Evolutionary conservation across 2,888 invertebrate genomes (phyloP).

Genomic region (Acleris literana): DNA sequence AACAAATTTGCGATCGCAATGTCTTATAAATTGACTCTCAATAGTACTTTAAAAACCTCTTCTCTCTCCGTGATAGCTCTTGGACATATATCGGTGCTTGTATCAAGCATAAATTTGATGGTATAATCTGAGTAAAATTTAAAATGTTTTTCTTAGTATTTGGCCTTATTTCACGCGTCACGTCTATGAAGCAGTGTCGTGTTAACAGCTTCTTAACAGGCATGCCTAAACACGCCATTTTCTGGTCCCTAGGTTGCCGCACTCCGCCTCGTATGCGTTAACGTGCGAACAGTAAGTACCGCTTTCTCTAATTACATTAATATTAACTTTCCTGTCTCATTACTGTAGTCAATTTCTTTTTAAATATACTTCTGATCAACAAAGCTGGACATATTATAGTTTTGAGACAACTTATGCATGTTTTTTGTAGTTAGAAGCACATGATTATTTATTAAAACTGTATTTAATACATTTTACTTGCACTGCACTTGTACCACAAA

Average conservation of each 20-base stretch:
- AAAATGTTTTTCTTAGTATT: no score
- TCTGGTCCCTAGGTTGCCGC: slow-evolving; percentile 83
- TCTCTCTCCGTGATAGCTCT: no score
- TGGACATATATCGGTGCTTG: no score
- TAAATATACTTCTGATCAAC: no score
- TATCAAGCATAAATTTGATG: no score
- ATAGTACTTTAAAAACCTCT: no score
- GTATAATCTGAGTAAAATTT: no score
- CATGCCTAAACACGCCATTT: slow-evolving; percentile 81
- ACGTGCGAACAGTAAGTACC: slow-evolving; percentile 87
- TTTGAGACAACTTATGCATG: slow-evolving; percentile 17
- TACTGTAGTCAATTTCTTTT: not conserved
- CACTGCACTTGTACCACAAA: slow-evolving; percentile 39
- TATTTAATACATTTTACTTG: slow-evolving; percentile 34
- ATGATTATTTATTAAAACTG: slow-evolving; percentile 9
- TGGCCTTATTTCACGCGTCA: not conserved
- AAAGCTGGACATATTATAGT: no score
- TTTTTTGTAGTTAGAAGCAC: slow-evolving; percentile 41
- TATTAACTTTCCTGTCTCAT: slow-evolving; percentile 43
- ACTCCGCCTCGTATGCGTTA: slow-evolving; percentile 85
- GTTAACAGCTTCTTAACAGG: slow-evolving; percentile 74
- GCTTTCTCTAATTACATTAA: slow-evolving; percentile 63
- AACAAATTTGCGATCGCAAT: no score
- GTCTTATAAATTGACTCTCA: no score
- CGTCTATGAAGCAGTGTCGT: slow-evolving; percentile 8